Base-by-base conservation (phyloP, 2,113 vertebrate genomes). In the Rattus norvegicus region DNA sequence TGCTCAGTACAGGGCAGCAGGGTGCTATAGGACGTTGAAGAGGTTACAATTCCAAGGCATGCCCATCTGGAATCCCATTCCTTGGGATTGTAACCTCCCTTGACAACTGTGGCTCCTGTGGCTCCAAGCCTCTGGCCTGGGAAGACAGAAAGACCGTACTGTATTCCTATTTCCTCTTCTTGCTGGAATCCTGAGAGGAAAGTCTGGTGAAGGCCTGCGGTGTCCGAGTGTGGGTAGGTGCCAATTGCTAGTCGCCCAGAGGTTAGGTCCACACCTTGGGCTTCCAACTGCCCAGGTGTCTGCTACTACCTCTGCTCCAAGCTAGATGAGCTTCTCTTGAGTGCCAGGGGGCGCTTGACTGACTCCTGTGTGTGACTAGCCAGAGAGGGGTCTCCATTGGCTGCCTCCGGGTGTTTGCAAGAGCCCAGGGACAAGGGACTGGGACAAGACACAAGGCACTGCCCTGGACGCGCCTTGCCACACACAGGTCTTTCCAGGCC, bases 311-410 rank as follows among this genome's bases (percentile, higher is more conserved):
- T 9, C 13, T 9, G 83, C 84, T 73, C 20, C 77, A 0, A 59
- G 33, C 5, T 5, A 83, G 0, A 24, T 54, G 59, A 28, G 30
- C 75, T 61, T 92, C 85, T 43, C 70, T 59, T 6, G 20, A 4
- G 73, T 69, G 63, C 92, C 93, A 88, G 90, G 63, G 47, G 92
- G 33, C 36, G 12, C 93, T 56, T 73, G 73, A 81, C 28, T 12
- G 7, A 77, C 12, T 73, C 61, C 3, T 0, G 7, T 7, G 79
- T 4, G 33, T 26, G 10, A 0, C 30, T 20, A 56, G 39, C 47
- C 54, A 3, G 22, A 52, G 33, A 84, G 4, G 10, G n/a, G 61
- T 2, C 47, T 61, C 5, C 0, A 63, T 70, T 52, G 26, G 26
- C 49, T 0, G 3, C 3, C 3, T 65, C 81, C 61, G 63, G 4